Evolutionary conservation across 2,113 vertebrate genomes (phyloP), one percentile per base, ranked within the genome.

Genomic region (Urocolius indicus): DNA sequence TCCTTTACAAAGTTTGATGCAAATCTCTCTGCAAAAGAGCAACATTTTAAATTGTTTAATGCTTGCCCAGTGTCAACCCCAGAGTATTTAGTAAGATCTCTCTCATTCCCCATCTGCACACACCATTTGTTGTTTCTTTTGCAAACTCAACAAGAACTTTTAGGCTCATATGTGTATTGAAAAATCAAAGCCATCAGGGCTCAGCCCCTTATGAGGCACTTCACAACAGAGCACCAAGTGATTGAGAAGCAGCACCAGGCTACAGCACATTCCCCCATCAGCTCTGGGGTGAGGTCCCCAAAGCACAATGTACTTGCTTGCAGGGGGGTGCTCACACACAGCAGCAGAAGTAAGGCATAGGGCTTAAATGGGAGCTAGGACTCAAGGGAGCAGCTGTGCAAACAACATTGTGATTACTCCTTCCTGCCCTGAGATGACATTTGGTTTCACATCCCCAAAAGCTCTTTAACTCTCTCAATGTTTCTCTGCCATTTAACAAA

Each of bases 401-500:
- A 93, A 78, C 3, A 16, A 9, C 51, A 59, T 11, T 2, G 2
- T 8, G 45, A 91, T 84, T 92, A 71, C 4, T 81, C 41, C 79
- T 90, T 77, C 48, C 72, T 75, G 59, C 55, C 72, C 65, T 88
- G 63, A 77, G 67, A 88, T 52, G 75, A 71, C 90, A 94, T 88
- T 76, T 96, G 16, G 57, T 91, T 93, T 65, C 87, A 92, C 68
- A 81, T 59, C 69, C 52, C 73, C 57, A 68, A 46, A 22, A 95
- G 85, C 30, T 57, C 45, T 84, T 93, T 94, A 94, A 94, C 79
- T 52, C 57, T 72, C 76, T 84, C 76, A 11, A 0, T 34, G 72
- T 68, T 93, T 65, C 68, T 63, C 65, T 91, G 90, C 59, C 87
- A 91, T 93, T 95, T 95, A 90, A 77, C 36, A 94, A 95, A 91